These are phyloP conservation scores for Catalaphyllia jardinei DNA, from an alignment of 64 coral and sea anemone genomes.

Conservation along the genomic window DNA sequence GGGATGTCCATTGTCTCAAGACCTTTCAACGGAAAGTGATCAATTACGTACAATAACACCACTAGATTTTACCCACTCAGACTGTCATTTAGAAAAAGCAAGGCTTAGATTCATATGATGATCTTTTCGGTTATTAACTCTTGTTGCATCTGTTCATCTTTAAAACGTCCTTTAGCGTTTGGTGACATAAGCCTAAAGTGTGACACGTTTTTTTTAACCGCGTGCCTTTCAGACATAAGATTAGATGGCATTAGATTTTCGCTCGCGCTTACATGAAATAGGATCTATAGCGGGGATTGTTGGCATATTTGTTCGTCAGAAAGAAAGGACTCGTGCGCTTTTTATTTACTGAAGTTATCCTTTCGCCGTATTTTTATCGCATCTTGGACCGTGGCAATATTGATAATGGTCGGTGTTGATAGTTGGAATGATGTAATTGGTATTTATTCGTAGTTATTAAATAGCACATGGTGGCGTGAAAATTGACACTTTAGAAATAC, in stretches of 20 bases:
- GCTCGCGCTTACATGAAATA: neutral
- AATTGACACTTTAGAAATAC: neutral
- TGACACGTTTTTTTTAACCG: no score
- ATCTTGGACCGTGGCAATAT: neutral
- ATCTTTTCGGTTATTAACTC: neutral
- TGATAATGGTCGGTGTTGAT: neutral
- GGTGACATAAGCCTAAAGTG: no score
- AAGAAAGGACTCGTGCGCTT: neutral
- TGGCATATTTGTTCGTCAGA: neutral
- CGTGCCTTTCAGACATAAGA: neutral
- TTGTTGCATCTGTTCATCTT: no score
- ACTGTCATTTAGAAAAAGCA: neutral
- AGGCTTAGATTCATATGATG: neutral
- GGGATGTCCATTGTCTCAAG: neutral
- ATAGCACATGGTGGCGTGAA: neutral
- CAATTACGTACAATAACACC: neutral
- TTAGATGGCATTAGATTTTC: neutral
- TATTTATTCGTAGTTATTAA: neutral
- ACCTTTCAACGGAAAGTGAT: constrained; percentile 17
- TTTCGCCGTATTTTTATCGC: neutral
- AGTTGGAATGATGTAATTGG: neutral
- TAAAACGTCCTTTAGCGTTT: no score
- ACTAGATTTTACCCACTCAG: neutral
- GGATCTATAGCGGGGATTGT: neutral
- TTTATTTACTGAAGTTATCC: neutral